Evolutionary conservation across 2,888 invertebrate species (phyloP).

Genomic region (Macropis europaea): DNA sequence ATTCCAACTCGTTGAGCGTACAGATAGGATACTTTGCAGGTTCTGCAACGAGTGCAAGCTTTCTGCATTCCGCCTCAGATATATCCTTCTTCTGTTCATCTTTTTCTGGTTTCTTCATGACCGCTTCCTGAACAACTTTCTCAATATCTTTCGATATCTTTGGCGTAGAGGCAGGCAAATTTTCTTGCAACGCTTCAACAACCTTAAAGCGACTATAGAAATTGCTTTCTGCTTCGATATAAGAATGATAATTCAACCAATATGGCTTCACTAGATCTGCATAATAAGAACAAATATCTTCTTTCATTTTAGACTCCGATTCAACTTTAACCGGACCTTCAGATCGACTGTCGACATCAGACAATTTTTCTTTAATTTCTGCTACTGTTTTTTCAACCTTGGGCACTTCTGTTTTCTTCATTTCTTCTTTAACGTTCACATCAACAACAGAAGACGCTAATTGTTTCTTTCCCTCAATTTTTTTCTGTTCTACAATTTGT

Average conservation of each 20-base stretch:
- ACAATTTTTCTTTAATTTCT: not conserved
- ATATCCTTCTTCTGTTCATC: not conserved
- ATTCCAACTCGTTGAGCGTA: slow-evolving; percentile 54
- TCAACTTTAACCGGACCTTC: not conserved
- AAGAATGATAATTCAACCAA: slow-evolving; percentile 69
- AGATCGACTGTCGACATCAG: not conserved
- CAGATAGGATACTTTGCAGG: slow-evolving; percentile 57
- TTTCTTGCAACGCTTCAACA: slow-evolving; percentile 63
- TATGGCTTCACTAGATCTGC: slow-evolving; percentile 70
- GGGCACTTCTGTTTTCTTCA: not conserved
- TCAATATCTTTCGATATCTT: slow-evolving; percentile 63
- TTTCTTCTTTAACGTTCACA: not conserved
- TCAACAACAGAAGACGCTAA: not conserved
- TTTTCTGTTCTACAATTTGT: not conserved
- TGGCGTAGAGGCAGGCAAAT: slow-evolving; percentile 13
- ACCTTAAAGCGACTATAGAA: slow-evolving; percentile 70
- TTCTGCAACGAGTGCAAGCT: slow-evolving; percentile 52
- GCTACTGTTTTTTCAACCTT: not conserved
- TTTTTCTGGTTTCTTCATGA: slow-evolving; percentile 60
- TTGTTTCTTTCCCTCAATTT: slow-evolving; percentile 8
- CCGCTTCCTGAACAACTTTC: slow-evolving; percentile 69
- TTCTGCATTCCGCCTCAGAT: slow-evolving; percentile 36
- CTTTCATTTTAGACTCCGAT: not conserved
- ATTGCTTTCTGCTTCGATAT: slow-evolving; percentile 69
- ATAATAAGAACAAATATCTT: slow-evolving; percentile 17